phyloP scores from a whole-genome alignment of 53 echinoderm and acorn worm species.

The Astropecten irregularis region DNA sequence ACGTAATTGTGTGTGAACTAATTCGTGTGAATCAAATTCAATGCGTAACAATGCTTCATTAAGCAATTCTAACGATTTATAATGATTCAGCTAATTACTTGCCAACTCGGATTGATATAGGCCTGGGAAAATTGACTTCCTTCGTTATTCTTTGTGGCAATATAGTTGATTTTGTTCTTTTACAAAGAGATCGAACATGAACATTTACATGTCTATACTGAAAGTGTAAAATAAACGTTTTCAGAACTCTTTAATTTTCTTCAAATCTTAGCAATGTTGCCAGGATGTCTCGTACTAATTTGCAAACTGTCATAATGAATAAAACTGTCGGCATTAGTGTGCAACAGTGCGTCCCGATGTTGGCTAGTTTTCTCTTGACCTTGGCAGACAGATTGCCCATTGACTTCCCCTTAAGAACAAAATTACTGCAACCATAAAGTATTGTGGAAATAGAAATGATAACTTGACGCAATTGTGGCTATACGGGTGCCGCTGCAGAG shows the following conservation, averaged over 20 bases:
- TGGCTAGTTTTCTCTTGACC: no score
- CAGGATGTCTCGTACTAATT: no score
- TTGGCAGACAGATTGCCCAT: constrained; percentile 21
- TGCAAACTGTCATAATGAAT: constrained; percentile 32
- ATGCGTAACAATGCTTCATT: neutral
- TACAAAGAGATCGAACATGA: neutral
- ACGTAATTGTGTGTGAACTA: neutral
- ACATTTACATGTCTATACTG: neutral
- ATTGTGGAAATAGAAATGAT: constrained; percentile 12
- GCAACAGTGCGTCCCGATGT: no score
- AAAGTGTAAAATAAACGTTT: neutral
- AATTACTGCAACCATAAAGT: neutral
- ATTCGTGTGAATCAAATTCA: neutral
- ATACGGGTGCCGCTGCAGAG: neutral
- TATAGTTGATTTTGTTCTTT: neutral
- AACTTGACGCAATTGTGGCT: constrained; percentile 33
- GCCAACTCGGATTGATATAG: neutral
- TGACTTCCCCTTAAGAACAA: neutral
- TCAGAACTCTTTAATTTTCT: neutral
- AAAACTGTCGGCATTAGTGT: no score
- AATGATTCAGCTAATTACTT: neutral
- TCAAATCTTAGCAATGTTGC: neutral
- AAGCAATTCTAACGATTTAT: neutral
- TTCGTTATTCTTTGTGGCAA: no score
- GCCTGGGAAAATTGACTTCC: constrained; percentile 3